A percentile compares a stretch with the other conserved stretches of the same genome.
Conservation (phyloP, 2,888 invertebrate genomes). For the Doris montereyensis region DNA sequence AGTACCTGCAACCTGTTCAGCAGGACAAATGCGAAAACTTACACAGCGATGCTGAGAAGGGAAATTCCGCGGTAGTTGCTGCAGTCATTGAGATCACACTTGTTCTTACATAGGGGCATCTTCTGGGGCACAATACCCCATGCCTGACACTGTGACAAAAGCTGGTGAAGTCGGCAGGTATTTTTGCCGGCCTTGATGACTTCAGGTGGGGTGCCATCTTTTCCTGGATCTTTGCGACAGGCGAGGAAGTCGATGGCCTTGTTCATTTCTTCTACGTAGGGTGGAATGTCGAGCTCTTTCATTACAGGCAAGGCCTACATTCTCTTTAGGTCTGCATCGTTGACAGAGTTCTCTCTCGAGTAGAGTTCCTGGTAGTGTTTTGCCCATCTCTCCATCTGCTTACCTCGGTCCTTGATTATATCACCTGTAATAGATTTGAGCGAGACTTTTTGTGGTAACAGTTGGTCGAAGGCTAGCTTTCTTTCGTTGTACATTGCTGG, state of each 20-base stretch:
- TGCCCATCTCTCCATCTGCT: constrained; percentile 22
- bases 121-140: background rate
- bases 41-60: background rate
- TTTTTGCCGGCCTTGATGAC: constrained; percentile 9
- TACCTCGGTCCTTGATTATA: background rate
- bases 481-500: background rate
- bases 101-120: background rate
- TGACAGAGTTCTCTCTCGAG: background rate
- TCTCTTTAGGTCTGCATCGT: background rate
- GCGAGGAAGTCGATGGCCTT: background rate
- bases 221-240: background rate
- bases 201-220: constrained; percentile 8
- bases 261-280: background rate
- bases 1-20: background rate
- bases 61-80: background rate
- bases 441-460: background rate
- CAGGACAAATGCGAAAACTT: background rate
- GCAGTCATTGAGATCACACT: background rate
- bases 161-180: background rate
- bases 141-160: background rate
- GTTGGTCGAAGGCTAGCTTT: background rate
- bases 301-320: background rate
- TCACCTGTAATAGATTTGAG: constrained; percentile 2
- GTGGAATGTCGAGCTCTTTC: no score
- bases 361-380: background rate